Conservation (phyloP, 2,797 vertebrate genomes). For the Phrynocephalus guinanensis region DNA sequence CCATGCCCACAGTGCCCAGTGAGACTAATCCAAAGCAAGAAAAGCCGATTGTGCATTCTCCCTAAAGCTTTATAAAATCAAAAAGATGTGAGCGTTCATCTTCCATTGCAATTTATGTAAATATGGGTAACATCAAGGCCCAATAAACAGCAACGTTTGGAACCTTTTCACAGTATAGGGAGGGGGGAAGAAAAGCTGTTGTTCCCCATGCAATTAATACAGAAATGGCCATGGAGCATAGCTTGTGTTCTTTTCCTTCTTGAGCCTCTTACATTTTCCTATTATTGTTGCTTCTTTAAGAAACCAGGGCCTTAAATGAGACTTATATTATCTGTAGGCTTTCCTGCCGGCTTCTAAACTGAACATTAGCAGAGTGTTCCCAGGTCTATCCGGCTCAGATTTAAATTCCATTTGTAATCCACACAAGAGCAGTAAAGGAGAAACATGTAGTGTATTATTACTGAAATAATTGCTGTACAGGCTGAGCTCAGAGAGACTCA, state of each 20-base stretch:
- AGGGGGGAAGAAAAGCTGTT: slow-evolving; percentile 4
- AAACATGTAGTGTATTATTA: slow-evolving; percentile 67
- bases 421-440: slow-evolving; percentile 73
- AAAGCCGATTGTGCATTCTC: neutral
- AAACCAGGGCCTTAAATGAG: slow-evolving; percentile 51
- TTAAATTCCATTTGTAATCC: slow-evolving; percentile 71
- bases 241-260: slow-evolving; percentile 30
- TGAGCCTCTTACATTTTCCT: slow-evolving; percentile 59
- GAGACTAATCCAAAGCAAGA: neutral
- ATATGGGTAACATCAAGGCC: slow-evolving; percentile 4
- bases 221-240: neutral
- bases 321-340: slow-evolving; percentile 55
- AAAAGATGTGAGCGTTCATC: neutral
- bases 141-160: slow-evolving; percentile 9
- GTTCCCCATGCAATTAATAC: slow-evolving; percentile 31
- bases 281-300: slow-evolving; percentile 51
- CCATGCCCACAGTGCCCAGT: neutral
- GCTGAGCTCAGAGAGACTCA: slow-evolving; percentile 64
- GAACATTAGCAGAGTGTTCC: slow-evolving; percentile 60
- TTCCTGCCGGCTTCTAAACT: slow-evolving; percentile 63
- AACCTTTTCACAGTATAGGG: slow-evolving; percentile 6
- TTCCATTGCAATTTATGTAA: slow-evolving; percentile 30
- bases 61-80: neutral
- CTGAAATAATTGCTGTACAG: slow-evolving; percentile 67
- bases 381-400: slow-evolving; percentile 60